Conservation (phyloP, 2,797 vertebrate genomes). For the Eptatretus atami region DNA sequence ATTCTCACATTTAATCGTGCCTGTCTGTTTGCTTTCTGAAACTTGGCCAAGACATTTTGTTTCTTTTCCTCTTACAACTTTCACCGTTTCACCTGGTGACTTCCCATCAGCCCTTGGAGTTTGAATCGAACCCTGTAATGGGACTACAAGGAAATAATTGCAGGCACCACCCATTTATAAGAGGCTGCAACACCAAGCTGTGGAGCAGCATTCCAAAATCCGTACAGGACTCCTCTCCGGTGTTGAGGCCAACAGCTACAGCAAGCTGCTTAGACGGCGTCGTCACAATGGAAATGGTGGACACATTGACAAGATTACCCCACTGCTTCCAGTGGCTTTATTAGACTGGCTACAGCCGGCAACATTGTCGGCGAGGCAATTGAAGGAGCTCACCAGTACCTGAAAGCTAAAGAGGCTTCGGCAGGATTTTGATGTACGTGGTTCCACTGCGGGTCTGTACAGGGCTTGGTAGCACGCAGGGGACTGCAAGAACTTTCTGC, state of each 20-base stretch:
- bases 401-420: conserved; percentile 50
- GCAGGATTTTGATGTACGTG: conserved; percentile 87
- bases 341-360: conserved; percentile 59
- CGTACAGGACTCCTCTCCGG: too few species aligned
- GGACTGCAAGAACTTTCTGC: conserved; percentile 16
- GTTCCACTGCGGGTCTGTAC: conserved; percentile 49
- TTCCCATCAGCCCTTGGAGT: too few species aligned
- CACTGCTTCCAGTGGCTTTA: conserved; percentile 50
- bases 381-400: conserved; percentile 22
- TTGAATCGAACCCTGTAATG: too few species aligned
- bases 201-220: too few species aligned
- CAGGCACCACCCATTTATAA: too few species aligned
- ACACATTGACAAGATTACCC: not conserved
- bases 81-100: too few species aligned
- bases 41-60: too few species aligned
- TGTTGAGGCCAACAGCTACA: not conserved
- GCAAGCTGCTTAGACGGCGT: not conserved
- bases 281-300: not conserved
- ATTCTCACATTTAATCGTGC: too few species aligned
- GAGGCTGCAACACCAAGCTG: too few species aligned
- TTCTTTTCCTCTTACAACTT: too few species aligned
- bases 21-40: too few species aligned
- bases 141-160: too few species aligned
- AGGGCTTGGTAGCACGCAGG: conserved; percentile 37
- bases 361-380: conserved; percentile 63